Percentiles rank a stretch among this genome's conserved stretches.
These are phyloP conservation scores for Oreochromis tanganicae DNA, from an alignment of 2,113 vertebrate species.

Conservation along the genomic window DNA sequence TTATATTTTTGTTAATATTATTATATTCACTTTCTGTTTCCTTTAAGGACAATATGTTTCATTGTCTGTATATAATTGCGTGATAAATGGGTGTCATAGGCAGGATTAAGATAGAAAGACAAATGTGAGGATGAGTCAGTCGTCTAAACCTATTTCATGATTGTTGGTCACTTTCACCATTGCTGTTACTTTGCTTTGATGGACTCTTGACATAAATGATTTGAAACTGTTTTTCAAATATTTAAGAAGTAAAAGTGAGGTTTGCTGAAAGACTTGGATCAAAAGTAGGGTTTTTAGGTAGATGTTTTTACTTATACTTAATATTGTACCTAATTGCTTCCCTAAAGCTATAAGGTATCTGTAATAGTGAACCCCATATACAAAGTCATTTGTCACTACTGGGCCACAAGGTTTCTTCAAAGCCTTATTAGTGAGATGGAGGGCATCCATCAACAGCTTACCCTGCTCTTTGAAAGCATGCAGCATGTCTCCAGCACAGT, in stretches of 20 bases:
- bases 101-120: not conserved
- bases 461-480: constrained; percentile 48
- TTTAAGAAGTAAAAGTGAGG: not conserved
- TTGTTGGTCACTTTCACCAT: not conserved
- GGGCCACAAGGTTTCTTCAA: constrained; percentile 12
- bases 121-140: not conserved
- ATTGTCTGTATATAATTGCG: not conserved
- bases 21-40: not conserved
- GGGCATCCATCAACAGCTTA: constrained; percentile 37
- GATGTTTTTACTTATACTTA: not conserved
- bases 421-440: constrained; percentile 15
- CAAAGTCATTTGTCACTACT: constrained; percentile 13
- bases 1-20: not conserved
- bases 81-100: not conserved
- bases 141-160: not conserved
- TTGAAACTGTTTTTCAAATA: not conserved
- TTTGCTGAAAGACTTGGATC: not conserved
- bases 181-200: not conserved
- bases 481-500: constrained; percentile 33
- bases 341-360: not conserved
- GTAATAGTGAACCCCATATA: not conserved
- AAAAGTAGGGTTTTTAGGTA: not conserved
- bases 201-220: not conserved
- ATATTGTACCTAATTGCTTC: not conserved
- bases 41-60: not conserved